Conservation (phyloP, 1,140 invertebrate genomes). For the Meloidogyne chitwoodi region DNA sequence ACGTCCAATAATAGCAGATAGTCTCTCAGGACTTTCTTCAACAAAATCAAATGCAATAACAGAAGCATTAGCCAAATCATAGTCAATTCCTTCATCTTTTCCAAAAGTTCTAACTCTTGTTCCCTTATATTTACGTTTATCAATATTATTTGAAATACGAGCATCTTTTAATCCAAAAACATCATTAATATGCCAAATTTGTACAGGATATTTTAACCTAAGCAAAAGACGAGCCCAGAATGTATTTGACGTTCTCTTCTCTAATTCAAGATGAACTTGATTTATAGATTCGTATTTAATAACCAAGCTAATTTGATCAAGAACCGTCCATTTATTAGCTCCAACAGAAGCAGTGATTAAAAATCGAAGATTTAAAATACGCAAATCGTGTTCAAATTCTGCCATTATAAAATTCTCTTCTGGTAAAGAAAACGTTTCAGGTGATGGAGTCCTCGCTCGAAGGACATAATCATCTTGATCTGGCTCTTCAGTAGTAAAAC, state of each 20-base stretch:
- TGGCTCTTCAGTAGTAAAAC: not conserved
- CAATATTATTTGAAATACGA: not conserved
- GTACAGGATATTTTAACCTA: conserved; percentile 12
- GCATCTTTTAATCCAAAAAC: conserved; percentile 11
- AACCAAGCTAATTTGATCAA: conserved; percentile 17
- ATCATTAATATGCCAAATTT: not conserved
- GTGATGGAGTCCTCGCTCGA: not conserved
- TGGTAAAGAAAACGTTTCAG: not conserved
- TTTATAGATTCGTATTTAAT: conserved; percentile 17
- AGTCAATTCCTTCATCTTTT: not conserved
- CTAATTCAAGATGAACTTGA: conserved; percentile 16
- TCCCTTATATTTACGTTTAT: not conserved
- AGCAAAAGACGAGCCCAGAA: not conserved
- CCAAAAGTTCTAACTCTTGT: not conserved
- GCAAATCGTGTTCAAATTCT: conserved; percentile 14
- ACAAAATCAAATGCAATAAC: conserved; percentile 17
- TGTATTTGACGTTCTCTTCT: not conserved
- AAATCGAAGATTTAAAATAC: not conserved
- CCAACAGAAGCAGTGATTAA: not conserved
- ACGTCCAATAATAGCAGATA: not conserved
- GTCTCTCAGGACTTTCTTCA: not conserved
- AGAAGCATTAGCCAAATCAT: conserved; percentile 5
- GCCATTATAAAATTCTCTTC: not conserved
- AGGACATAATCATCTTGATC: not conserved
- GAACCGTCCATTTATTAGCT: not conserved